These are phyloP conservation scores for Felis chaus DNA, from an alignment of 2,113 vertebrate species.

Conservation along the genomic window DNA sequence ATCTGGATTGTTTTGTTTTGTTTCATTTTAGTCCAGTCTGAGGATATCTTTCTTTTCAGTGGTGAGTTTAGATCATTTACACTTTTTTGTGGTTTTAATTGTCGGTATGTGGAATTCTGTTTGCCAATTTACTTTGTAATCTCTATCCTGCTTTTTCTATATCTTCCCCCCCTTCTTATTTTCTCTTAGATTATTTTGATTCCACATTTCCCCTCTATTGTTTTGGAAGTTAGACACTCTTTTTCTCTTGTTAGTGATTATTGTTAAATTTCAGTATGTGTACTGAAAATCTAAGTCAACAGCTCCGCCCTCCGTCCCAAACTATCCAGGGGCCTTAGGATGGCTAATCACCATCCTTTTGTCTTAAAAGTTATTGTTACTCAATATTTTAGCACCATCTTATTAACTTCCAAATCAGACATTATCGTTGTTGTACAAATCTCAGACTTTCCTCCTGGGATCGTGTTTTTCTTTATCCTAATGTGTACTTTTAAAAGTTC, in stretches of 20 bases:
- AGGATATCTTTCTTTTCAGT: slow-evolving; percentile 39
- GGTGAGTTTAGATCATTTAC: slow-evolving; percentile 24
- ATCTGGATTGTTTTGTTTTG: slow-evolving; percentile 10
- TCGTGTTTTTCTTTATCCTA: slow-evolving; percentile 42
- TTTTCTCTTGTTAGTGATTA: slow-evolving; percentile 34
- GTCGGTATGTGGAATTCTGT: neutral
- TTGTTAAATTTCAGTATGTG: slow-evolving; percentile 34
- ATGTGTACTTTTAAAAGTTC: neutral
- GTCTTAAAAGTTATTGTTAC: slow-evolving; percentile 10
- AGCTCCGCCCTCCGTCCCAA: neutral
- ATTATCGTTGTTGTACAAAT: slow-evolving; percentile 42
- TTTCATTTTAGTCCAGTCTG: slow-evolving; percentile 39
- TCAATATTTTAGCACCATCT: slow-evolving; percentile 14
- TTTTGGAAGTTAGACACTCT: neutral
- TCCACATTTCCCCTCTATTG: neutral
- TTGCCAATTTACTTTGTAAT: slow-evolving; percentile 30
- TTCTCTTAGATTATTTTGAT: slow-evolving; percentile 49
- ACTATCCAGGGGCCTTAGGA: neutral
- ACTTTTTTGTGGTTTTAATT: slow-evolving; percentile 26
- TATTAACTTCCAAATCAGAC: slow-evolving; percentile 14
- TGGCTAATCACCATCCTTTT: slow-evolving; percentile 27
- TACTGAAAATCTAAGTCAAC: slow-evolving; percentile 31
- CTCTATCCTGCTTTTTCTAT: slow-evolving; percentile 9
- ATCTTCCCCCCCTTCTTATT: neutral
- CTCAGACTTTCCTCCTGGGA: slow-evolving; percentile 27